Conservation (phyloP, 2,888 invertebrate species). For the Palloptera scutellata region DNA sequence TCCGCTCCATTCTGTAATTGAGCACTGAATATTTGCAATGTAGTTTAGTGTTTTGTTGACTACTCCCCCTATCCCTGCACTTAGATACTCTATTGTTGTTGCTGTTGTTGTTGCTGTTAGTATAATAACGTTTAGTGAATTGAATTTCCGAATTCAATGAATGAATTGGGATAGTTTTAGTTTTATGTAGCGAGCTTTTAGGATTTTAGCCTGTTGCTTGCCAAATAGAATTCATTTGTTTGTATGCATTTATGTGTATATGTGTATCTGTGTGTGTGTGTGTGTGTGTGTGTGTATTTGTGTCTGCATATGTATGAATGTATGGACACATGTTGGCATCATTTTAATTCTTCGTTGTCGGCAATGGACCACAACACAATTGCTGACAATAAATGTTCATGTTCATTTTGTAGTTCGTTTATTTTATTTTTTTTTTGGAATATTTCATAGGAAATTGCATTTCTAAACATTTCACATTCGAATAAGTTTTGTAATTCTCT, state of each 20-base stretch:
- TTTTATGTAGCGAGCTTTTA: slow-evolving; percentile 25
- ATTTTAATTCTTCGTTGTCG: slow-evolving; percentile 42
- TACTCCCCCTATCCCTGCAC: too few species aligned
- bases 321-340: slow-evolving; percentile 34
- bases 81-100: slow-evolving; percentile 15
- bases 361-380: slow-evolving; percentile 38
- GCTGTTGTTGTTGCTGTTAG: slow-evolving; percentile 31
- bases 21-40: too few species aligned
- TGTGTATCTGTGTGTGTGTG: slow-evolving; percentile 8
- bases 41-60: too few species aligned
- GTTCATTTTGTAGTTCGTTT: slow-evolving; percentile 19
- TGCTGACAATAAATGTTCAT: slow-evolving; percentile 37
- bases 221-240: slow-evolving; percentile 14
- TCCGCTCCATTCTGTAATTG: not conserved
- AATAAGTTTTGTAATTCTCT: too few species aligned
- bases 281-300: slow-evolving; percentile 3
- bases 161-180: slow-evolving; percentile 50
- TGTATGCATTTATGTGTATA: not conserved
- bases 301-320: slow-evolving; percentile 10
- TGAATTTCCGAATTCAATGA: slow-evolving; percentile 62
- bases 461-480: slow-evolving; percentile 6
- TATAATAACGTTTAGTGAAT: slow-evolving; percentile 47
- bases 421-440: slow-evolving; percentile 30
- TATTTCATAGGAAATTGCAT: slow-evolving; percentile 40
- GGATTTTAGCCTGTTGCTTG: slow-evolving; percentile 36